Percentiles rank a stretch among this genome's conserved stretches.
Evolutionary conservation across 2,797 vertebrate genomes (phyloP).

Genomic region (Silurus lanzhouensis): DNA sequence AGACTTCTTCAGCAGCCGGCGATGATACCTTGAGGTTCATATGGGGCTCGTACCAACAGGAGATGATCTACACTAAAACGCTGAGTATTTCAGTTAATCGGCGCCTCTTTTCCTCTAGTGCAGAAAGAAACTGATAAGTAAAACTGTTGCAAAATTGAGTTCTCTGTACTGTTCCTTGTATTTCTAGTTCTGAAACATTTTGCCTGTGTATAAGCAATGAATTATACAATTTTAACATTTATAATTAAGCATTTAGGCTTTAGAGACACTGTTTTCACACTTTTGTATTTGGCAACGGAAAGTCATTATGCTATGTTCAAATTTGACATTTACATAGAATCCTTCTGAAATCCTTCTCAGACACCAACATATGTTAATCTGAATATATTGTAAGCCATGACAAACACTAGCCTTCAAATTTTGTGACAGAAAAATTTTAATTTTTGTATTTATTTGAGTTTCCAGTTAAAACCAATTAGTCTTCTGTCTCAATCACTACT

Average conservation of each 20-base stretch:
- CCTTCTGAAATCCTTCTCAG: neutral
- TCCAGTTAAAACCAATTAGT: conserved; percentile 7
- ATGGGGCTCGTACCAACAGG: conserved; percentile 12
- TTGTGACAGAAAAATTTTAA: neutral
- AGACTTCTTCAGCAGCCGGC: conserved; percentile 69
- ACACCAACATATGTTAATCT: neutral
- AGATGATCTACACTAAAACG: neutral
- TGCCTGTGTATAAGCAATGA: neutral
- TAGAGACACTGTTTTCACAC: neutral
- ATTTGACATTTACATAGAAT: neutral
- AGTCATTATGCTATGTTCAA: neutral
- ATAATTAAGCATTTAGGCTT: neutral
- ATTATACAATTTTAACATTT: neutral
- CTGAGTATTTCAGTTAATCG: neutral
- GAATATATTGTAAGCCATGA: neutral
- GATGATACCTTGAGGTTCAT: conserved; percentile 50
- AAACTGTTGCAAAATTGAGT: neutral
- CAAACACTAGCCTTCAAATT: neutral
- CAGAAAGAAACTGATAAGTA: neutral
- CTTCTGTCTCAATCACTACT: neutral
- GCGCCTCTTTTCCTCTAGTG: neutral
- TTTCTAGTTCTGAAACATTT: neutral
- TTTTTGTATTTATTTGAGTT: neutral
- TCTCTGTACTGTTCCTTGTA: neutral
- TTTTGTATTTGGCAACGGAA: neutral